A percentile compares a stretch with the other conserved stretches of the same genome.
Evolutionary conservation across 2,888 invertebrate genomes (phyloP).

Genomic region (Drosophila siamana): DNA sequence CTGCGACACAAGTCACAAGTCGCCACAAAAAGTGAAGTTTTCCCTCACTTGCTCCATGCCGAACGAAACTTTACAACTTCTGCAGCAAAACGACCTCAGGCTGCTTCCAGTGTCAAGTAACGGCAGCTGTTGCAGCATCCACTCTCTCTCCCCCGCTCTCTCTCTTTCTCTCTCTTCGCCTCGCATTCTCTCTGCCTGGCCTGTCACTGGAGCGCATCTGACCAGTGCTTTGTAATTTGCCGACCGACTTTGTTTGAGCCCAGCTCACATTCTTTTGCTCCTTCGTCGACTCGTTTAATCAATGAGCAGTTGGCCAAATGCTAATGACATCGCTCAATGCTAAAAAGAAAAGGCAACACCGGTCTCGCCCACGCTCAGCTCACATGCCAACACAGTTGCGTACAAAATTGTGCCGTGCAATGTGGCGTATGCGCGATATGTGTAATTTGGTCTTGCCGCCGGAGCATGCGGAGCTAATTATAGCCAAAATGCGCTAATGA

Average conservation of each 20-base stretch:
- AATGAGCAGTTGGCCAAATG: constrained; percentile 6
- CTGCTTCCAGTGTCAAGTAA: constrained; percentile 50
- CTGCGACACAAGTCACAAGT: constrained; percentile 41
- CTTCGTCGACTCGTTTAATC: not conserved
- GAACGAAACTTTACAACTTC: constrained; percentile 48
- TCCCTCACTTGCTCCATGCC: constrained; percentile 1
- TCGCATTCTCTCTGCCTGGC: not conserved
- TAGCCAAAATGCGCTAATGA: constrained; percentile 66
- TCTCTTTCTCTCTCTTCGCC: not conserved
- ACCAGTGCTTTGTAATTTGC: constrained; percentile 31
- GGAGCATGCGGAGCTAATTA: constrained; percentile 50
- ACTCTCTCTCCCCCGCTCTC: not conserved
- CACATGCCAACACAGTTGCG: not conserved
- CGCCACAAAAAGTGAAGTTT: constrained; percentile 67
- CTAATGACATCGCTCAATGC: constrained; percentile 6
- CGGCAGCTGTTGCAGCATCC: constrained; percentile 58
- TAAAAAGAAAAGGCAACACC: not conserved
- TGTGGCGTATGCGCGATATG: constrained; percentile 59
- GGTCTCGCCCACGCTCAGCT: constrained; percentile 6
- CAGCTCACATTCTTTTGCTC: constrained; percentile 3
- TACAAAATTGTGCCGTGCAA: constrained; percentile 15
- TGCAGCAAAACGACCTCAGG: constrained; percentile 27
- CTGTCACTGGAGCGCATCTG: constrained; percentile 29
- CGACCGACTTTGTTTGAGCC: constrained; percentile 8
- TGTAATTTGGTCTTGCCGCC: constrained; percentile 48